These are phyloP conservation scores for Dichetophora obliterata DNA, from an alignment of 2,888 invertebrate species.

Conservation along the genomic window DNA sequence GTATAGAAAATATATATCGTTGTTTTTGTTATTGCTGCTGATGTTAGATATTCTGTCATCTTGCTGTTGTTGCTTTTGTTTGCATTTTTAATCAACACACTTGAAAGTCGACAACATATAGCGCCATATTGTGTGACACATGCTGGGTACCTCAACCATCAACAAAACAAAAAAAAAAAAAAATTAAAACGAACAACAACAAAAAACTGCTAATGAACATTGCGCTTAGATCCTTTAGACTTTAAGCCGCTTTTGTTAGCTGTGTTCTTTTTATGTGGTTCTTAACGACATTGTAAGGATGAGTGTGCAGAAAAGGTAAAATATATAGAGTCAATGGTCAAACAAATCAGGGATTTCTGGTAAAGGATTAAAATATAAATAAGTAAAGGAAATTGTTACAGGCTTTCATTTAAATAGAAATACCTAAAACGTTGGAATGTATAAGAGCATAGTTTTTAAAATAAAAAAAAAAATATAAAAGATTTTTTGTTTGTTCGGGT, in stretches of 20 bases:
- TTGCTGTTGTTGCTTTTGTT: not conserved
- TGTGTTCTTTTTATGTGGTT: not conserved
- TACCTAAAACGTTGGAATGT: too few species aligned
- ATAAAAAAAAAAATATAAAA: too few species aligned
- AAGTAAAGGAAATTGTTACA: too few species aligned
- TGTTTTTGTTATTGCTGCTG: not conserved
- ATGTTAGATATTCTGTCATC: not conserved
- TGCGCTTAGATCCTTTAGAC: not conserved
- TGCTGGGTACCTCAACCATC: not conserved
- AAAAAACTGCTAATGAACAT: not conserved
- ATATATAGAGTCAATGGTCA: too few species aligned
- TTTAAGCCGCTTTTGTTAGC: slow-evolving; percentile 8
- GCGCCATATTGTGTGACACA: too few species aligned
- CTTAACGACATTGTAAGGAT: not conserved
- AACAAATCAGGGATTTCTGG: too few species aligned
- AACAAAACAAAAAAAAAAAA: not conserved
- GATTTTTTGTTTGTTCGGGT: too few species aligned
- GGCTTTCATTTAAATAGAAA: too few species aligned
- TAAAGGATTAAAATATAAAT: too few species aligned
- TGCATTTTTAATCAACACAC: slow-evolving; percentile 11
- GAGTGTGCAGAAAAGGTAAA: too few species aligned
- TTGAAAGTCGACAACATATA: too few species aligned
- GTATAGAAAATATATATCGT: not conserved
- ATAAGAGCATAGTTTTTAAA: too few species aligned
- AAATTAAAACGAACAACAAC: not conserved